Conservation (phyloP, 53 echinoderm and acorn worm genomes). For the Astropecten irregularis region DNA sequence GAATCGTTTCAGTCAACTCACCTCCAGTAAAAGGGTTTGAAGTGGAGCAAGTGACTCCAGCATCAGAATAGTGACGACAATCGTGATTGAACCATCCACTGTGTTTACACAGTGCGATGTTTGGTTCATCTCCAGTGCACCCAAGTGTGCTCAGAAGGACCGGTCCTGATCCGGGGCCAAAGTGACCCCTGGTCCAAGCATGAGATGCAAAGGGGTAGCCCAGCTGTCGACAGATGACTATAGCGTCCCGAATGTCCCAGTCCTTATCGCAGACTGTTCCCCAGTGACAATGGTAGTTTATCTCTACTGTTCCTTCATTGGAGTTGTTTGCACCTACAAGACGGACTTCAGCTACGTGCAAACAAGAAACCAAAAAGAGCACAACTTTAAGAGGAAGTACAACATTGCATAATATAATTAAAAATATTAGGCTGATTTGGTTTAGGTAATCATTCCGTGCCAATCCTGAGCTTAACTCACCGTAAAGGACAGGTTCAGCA, state of each 20-base stretch:
- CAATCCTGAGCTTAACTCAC: too few relatives aligned
- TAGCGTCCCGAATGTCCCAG: constrained; percentile 54
- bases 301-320: constrained; percentile 57
- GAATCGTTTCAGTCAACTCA: too few relatives aligned
- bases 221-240: constrained; percentile 50
- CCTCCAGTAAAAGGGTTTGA: not conserved
- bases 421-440: too few relatives aligned
- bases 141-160: constrained; percentile 29
- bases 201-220: constrained; percentile 21
- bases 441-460: too few relatives aligned
- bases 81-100: not conserved
- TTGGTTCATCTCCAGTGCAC: constrained; percentile 38
- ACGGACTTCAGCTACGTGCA: not conserved
- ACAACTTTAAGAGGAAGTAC: too few relatives aligned
- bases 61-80: constrained; percentile 48
- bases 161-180: constrained; percentile 44
- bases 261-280: constrained; percentile 61
- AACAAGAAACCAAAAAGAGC: too few relatives aligned
- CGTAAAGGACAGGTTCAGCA: too few relatives aligned
- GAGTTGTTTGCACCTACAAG: constrained; percentile 33
- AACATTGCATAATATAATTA: too few relatives aligned
- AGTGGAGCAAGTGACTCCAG: constrained; percentile 41
- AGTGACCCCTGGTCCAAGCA: not conserved
- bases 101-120: constrained; percentile 18
- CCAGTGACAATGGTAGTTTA: constrained; percentile 48